phyloP scores from a whole-genome alignment of 2,888 invertebrate genomes.

The Lasioglossum villosulum region DNA sequence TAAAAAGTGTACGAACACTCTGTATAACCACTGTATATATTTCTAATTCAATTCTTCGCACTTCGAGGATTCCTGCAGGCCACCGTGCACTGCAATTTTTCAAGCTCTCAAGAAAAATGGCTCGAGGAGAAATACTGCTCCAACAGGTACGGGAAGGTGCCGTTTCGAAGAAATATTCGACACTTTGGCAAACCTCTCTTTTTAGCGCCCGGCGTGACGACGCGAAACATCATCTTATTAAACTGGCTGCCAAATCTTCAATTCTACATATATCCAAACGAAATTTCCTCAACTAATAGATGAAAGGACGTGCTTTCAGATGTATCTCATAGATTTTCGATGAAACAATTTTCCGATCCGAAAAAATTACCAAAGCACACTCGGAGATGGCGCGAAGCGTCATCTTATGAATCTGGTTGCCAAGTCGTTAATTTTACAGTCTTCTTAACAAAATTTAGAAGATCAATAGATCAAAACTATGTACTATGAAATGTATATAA shows the following conservation, averaged over 20 bases:
- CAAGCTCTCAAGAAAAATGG: background rate
- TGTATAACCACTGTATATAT: too few species aligned
- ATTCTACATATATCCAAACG: background rate
- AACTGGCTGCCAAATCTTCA: background rate
- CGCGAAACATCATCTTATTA: background rate
- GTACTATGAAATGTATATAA: background rate
- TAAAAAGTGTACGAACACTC: too few species aligned
- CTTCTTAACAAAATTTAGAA: background rate
- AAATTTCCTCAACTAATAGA: background rate
- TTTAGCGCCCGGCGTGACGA: background rate
- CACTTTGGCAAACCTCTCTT: background rate
- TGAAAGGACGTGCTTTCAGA: background rate
- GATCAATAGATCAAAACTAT: background rate
- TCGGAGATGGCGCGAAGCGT: background rate
- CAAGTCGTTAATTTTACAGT: background rate
- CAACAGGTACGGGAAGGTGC: background rate
- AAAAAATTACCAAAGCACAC: background rate
- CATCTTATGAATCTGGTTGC: fast-evolving
- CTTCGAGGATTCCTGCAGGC: background rate
- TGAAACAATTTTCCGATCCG: background rate
- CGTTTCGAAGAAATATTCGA: background rate
- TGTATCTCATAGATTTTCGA: background rate
- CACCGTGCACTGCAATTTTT: background rate
- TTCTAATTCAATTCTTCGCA: background rate
- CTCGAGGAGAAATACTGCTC: background rate